Evolutionary conservation across 2,113 vertebrate species (phyloP), one percentile per base, ranked within the genome.

Genomic region (Nansenia antarctica): DNA sequence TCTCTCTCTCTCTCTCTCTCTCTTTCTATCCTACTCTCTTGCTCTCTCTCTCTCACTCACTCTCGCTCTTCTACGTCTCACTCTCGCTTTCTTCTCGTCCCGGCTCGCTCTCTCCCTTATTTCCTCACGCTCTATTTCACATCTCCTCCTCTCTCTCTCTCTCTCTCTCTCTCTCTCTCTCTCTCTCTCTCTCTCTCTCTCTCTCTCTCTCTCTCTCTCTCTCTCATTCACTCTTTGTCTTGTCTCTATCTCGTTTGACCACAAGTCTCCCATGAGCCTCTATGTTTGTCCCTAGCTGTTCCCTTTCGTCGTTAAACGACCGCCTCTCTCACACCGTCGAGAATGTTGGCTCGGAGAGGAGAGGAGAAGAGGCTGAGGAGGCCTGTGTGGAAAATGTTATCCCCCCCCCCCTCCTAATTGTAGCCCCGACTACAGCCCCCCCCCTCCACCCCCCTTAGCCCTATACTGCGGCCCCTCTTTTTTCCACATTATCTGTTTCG

Each of bases 141-240:
- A 68, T 47, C 35, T 63, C 73, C 72, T 67, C 69, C 65, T 72
- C 65, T 68, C 62, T 77, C 79, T 74, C 65, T 62, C 63, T 11
- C 1, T 42, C 39, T 3, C 22, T 9, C 73, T 55, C 32, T 66
- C 73, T 73, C 69, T 70, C 64, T 73, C 67, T 70, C 60, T 77
- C 78, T 73, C 63, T 61, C 64, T n/a, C n/a, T n/a, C n/a, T n/a
- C n/a, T n/a, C n/a, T n/a, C n/a, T n/a, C n/a, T 18, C 12, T 42
- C 3, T 42, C 39, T 18, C n/a, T n/a, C 39, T 42, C 39, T 9
- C 73, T 55, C 32, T 66, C 73, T 65, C 75, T 65, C 20, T 62
- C 9, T 35, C 32, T 35, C 34, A 9, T 11, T 62, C 34, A 18
- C 18, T 15, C 39, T n/a, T n/a, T 42, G 39, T 5, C 39, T 42